Base-by-base conservation (phyloP, 2,797 vertebrate genomes). In the Nyctalus aviator region DNA sequence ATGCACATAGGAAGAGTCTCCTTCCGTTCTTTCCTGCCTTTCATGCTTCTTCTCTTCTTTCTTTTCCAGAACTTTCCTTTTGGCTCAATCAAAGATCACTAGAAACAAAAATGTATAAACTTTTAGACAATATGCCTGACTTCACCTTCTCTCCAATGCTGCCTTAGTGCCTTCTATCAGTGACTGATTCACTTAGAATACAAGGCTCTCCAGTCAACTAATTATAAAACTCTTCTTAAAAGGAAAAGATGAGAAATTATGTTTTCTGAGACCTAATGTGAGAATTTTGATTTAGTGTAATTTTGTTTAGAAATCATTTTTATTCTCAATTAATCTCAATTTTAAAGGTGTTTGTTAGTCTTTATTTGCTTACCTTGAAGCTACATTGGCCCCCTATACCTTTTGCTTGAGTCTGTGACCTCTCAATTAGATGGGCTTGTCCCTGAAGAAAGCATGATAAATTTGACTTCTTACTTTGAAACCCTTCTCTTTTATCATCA, bases 401-500 rank as follows among this genome's bases (percentile, higher is more conserved):
- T 79, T 85, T 68, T 59, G 25, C 23, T 69, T 86, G 62, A 27
- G 4, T 83, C 23, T 66, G 0, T 75, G n/a, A 2, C 27, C 48
- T 86, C 11, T 84, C 32, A 23, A 13, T 66, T 57, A 89, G 8
- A 50, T n/a, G 15, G 35, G 15, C 4, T 17, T 69, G 0, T 64
- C 59, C 59, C n/a, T 37, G 23, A 44, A 53, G 11, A 73, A 88
- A 84, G 8, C 0, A 3, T 71, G 30, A 90, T 57, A 84, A 87
- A 93, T 85, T 37, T 18, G 50, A 8, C 59, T 72, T 35, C n/a
- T 57, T 75, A n/a, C 41, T 81, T 68, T 62, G n/a, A 93, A 96
- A 48, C 10, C 1, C 6, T 94, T 92, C 35, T 23, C 37, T 91
- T 95, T 90, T 78, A 76, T 83, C 1, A 85, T 55, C 50, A 62